phyloP scores from a whole-genome alignment of 2,113 vertebrate genomes.

The Ibidorhyncha struthersii region DNA sequence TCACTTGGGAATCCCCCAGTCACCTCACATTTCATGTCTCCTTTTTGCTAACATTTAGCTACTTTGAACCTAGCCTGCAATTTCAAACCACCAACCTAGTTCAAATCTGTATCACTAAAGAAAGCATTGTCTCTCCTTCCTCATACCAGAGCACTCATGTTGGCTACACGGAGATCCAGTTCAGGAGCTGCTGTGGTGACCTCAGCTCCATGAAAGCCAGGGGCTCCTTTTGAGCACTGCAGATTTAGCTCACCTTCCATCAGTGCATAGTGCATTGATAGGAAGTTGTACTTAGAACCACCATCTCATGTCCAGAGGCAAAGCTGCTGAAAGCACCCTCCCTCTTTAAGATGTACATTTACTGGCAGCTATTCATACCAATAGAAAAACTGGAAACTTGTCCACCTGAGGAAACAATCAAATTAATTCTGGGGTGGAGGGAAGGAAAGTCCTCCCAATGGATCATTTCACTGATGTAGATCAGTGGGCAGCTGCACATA shows the following conservation, averaged over 20 bases:
- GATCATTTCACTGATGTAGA: background rate
- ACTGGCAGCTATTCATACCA: background rate
- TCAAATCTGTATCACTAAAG: background rate
- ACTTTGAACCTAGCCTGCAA: background rate
- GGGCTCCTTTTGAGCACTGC: background rate
- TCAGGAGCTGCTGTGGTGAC: background rate
- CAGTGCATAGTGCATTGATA: fast-evolving
- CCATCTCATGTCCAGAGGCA: background rate
- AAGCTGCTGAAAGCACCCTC: background rate
- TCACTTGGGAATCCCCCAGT: background rate
- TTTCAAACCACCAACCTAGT: background rate
- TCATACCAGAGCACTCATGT: background rate
- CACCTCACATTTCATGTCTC: background rate
- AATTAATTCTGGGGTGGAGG: background rate
- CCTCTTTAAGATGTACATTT: background rate
- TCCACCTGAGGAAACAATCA: background rate
- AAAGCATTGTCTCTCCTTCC: background rate
- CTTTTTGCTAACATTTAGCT: background rate
- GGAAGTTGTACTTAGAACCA: background rate
- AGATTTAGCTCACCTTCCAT: background rate
- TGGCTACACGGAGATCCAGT: background rate
- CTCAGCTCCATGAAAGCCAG: background rate
- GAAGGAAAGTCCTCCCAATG: background rate
- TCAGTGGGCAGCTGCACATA: background rate
- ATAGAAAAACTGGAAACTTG: background rate